Evolutionary conservation across 2,888 invertebrate genomes (phyloP).

Genomic region (Drosophila meridiana): DNA sequence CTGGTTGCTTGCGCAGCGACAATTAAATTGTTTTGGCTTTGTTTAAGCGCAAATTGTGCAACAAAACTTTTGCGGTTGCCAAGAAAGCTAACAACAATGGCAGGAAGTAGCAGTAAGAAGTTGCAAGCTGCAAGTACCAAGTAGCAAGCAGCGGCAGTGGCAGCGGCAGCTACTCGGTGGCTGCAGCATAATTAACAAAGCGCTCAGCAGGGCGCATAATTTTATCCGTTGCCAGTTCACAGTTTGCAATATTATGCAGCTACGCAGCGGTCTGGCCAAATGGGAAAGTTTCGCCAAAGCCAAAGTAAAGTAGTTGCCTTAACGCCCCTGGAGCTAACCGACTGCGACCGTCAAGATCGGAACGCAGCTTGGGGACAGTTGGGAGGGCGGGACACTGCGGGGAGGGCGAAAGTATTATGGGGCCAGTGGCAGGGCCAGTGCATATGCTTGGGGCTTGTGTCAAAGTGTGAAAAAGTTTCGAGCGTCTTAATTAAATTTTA

Average conservation of each 20-base stretch:
- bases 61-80: constrained; percentile 72
- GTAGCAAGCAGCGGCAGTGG: neutral
- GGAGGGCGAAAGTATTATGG: neutral
- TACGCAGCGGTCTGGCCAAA: constrained; percentile 48
- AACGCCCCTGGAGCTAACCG: constrained; percentile 62
- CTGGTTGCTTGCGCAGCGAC: constrained; percentile 55
- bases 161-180: constrained; percentile 23
- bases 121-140: constrained; percentile 6
- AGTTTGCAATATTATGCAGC: constrained; percentile 50
- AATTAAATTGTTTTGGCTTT: constrained; percentile 79
- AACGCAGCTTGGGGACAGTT: constrained; percentile 25
- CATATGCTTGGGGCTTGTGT: constrained; percentile 73
- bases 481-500: constrained; percentile 77
- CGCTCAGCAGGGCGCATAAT: constrained; percentile 76
- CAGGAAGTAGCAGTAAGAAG: constrained; percentile 40
- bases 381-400: neutral
- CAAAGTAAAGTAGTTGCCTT: constrained; percentile 73
- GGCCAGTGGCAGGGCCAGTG: constrained; percentile 16
- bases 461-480: constrained; percentile 76
- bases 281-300: constrained; percentile 68
- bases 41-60: constrained; percentile 76
- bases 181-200: constrained; percentile 73
- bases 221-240: constrained; percentile 60
- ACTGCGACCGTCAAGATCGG: constrained; percentile 48
- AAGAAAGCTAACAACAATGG: constrained; percentile 52